These are phyloP conservation scores for Neoniphon sammara DNA, from an alignment of 2,797 vertebrate genomes.

Conservation along the genomic window DNA sequence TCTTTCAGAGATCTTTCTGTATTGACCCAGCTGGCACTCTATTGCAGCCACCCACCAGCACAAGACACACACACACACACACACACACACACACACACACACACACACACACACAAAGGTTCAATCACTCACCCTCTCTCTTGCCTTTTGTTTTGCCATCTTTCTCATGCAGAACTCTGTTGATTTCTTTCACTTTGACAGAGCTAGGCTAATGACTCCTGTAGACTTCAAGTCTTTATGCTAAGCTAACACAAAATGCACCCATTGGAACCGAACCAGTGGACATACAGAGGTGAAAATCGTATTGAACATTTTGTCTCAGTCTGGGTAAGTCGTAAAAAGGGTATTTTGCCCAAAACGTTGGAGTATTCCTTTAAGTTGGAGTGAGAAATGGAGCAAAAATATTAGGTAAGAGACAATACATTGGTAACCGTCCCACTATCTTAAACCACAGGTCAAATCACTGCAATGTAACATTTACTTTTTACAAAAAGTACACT, in stretches of 20 bases:
- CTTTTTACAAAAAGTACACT: neutral
- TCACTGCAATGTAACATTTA: slow-evolving; percentile 9
- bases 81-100: slow-evolving; percentile 11
- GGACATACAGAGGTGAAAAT: no score
- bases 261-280: no score
- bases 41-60: neutral
- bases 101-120: slow-evolving; percentile 4
- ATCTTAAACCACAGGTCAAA: slow-evolving; percentile 5
- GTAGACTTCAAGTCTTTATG: no score
- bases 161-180: neutral
- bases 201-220: no score
- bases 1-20: neutral
- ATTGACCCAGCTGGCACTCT: neutral
- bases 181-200: no score
- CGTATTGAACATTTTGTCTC: no score
- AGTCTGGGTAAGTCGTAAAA: no score
- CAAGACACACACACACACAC: neutral
- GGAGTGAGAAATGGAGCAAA: no score
- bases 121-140: neutral
- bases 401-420: neutral
- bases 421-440: neutral
- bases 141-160: neutral
- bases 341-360: no score
- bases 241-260: no score
- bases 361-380: no score